phyloP scores from a whole-genome alignment of 2,797 vertebrate species.

The Agapornis canus region DNA sequence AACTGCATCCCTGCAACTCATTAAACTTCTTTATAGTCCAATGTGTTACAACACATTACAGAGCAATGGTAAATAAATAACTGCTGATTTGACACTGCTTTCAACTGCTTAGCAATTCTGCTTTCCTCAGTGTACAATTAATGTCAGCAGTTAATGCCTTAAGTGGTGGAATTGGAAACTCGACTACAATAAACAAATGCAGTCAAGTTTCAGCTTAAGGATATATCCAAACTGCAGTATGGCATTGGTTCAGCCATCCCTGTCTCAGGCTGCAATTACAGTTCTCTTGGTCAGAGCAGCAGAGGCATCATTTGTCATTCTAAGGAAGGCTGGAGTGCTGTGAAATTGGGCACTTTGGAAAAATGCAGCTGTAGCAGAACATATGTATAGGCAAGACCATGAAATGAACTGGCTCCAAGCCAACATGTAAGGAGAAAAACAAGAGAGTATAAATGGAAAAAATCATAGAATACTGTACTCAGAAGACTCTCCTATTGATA shows the following conservation, averaged over 20 bases:
- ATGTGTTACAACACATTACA: constrained; percentile 24
- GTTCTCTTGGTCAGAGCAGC: constrained; percentile 57
- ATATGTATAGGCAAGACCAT: constrained; percentile 62
- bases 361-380: constrained; percentile 68
- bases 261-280: constrained; percentile 43
- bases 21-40: constrained; percentile 28
- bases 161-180: constrained; percentile 3
- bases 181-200: constrained; percentile 3
- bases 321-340: constrained; percentile 48
- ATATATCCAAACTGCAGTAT: neutral
- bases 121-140: constrained; percentile 50
- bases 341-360: constrained; percentile 65
- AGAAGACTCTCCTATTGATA: constrained; percentile 38
- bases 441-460: constrained; percentile 62
- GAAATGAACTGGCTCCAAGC: constrained; percentile 66
- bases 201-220: constrained; percentile 12
- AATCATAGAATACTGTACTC: neutral
- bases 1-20: neutral
- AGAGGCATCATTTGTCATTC: constrained; percentile 60
- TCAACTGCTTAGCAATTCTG: constrained; percentile 37
- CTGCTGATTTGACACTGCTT: constrained; percentile 47
- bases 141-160: constrained; percentile 29
- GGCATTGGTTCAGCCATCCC: neutral
- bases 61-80: constrained; percentile 52
- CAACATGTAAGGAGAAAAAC: neutral